Base-by-base conservation (phyloP, 2,113 vertebrate genomes). In the Apteryx mantelli region DNA sequence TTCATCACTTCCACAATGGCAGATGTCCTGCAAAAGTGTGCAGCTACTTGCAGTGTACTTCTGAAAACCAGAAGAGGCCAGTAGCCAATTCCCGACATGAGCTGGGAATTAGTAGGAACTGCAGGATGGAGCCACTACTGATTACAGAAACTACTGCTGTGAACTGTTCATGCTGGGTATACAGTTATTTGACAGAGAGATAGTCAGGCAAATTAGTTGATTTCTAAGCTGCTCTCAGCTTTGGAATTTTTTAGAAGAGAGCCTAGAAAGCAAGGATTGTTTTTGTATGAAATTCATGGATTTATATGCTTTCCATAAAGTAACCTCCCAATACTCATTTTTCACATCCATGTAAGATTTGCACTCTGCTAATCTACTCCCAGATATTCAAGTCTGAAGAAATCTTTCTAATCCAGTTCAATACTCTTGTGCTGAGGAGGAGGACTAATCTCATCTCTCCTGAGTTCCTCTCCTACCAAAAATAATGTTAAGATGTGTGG, bases 401-500 rank as follows among this genome's bases (percentile, higher is more conserved):
- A 56, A 82, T 52, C 19, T 85, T 46, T 38, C 21, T 86, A 14
- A 56, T 44, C 15, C 13, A 26, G 3, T 69, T 88, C 64, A 94
- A 36, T 36, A 58, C 5, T 4, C 3, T 77, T 88, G 36, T 60
- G 24, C 15, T 25, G 13, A 87, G 74, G 6, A 80, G 65, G 7
- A 80, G 20, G n/a, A 88, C 46, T 71, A 73, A 42, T 69, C 12
- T 89, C 3, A 20, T 91, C 86, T 81, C 65, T 81, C 32, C 28
- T 42, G 7, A 0, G 0, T 64, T 90, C 15, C 25, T 83, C 9
- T 77, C 26, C 9, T 11, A 30, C 26, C 3, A 10, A 12, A 66
- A 71, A 56, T 44, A 15, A 11, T 70, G 53, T 91, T 74, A 30
- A 83, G 7, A 7, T 76, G 13, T 40, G 8, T 70, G n/a, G 9